These are phyloP conservation scores for Mareca strepera DNA, from an alignment of 2,797 vertebrate species.

Conservation along the genomic window DNA sequence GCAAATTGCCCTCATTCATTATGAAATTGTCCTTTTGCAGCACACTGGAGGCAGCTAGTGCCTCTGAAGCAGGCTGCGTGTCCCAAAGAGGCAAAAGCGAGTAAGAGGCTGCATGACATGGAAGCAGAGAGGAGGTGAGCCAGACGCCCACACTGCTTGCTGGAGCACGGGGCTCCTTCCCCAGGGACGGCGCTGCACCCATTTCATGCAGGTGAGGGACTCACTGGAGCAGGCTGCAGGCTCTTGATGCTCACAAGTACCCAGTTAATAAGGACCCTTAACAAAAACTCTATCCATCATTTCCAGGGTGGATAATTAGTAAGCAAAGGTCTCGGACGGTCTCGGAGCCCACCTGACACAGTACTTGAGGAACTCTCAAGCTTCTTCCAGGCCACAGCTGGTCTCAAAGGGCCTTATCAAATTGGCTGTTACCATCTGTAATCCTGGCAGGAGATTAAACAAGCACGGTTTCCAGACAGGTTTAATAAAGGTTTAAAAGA, in stretches of 20 bases:
- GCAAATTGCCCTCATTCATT: constrained; percentile 50
- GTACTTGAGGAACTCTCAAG: neutral
- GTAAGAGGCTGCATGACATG: neutral
- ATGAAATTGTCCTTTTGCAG: constrained; percentile 19
- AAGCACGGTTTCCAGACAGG: neutral
- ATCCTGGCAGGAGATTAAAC: constrained; percentile 3
- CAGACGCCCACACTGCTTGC: neutral
- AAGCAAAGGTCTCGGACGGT: neutral
- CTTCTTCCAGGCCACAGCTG: neutral
- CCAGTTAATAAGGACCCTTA: neutral
- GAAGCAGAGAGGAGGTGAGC: neutral
- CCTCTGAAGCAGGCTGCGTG: neutral
- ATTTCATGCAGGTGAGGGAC: neutral
- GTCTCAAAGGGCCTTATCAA: constrained; percentile 12
- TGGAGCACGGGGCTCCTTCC: accelerated
- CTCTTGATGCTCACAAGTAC: neutral
- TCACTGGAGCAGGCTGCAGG: neutral
- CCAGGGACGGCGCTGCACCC: neutral
- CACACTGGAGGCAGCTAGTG: neutral
- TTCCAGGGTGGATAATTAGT: neutral
- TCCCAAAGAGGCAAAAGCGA: neutral
- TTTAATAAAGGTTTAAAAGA: constrained; percentile 1
- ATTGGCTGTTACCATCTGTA: neutral
- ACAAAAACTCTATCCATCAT: neutral
- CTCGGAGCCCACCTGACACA: neutral